These are phyloP conservation scores for Syritta pipiens DNA, from an alignment of 2,888 invertebrate species.

Conservation along the genomic window DNA sequence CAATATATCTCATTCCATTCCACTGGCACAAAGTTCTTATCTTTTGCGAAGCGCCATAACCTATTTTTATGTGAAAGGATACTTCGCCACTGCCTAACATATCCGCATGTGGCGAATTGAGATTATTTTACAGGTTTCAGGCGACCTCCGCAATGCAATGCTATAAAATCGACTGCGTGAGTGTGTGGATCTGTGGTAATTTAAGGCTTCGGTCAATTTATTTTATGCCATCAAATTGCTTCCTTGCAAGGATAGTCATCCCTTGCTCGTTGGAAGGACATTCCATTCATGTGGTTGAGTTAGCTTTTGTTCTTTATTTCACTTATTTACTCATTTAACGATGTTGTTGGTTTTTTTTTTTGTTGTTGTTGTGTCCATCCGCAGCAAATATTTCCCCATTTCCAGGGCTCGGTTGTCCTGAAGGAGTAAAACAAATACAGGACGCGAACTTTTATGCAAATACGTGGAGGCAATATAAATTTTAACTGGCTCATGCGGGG, in stretches of 20 bases:
- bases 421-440: slow-evolving; percentile 35
- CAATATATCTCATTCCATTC: background rate
- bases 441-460: slow-evolving; percentile 55
- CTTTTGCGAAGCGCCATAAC: background rate
- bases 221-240: slow-evolving; percentile 33
- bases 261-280: slow-evolving; percentile 7
- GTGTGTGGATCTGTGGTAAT: background rate
- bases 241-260: background rate
- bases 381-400: slow-evolving; percentile 21
- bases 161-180: slow-evolving; percentile 3
- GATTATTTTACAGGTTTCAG: slow-evolving; percentile 2
- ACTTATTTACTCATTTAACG: slow-evolving; percentile 29
- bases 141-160: slow-evolving; percentile 21
- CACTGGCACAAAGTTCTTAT: background rate
- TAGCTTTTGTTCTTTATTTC: slow-evolving; percentile 41
- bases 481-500: slow-evolving; percentile 51
- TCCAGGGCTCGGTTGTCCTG: background rate
- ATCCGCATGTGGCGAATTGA: slow-evolving; percentile 1
- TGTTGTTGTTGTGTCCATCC: background rate
- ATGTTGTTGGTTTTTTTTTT: background rate
- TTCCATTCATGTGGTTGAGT: slow-evolving; percentile 29
- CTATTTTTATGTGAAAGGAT: slow-evolving; percentile 18
- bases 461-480: slow-evolving; percentile 44
- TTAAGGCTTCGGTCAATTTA: slow-evolving; percentile 37
- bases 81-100: background rate